Conservation (phyloP, 2,797 vertebrate species). For the Acrossocheilus fasciatus region DNA sequence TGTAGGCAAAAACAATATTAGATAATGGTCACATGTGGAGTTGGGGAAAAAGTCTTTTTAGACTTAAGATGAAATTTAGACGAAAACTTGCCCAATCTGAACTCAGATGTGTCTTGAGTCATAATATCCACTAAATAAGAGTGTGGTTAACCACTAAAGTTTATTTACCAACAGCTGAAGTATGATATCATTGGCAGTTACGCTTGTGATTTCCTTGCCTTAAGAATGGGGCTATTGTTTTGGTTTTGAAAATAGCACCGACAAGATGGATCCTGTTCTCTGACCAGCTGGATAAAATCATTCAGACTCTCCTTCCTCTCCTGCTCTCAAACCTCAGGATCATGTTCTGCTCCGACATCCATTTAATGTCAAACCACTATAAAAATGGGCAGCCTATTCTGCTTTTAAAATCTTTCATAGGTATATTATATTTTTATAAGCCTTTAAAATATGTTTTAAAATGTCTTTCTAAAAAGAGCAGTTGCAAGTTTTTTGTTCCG, state of each 20-base stretch:
- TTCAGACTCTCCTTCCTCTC: slow-evolving; percentile 10
- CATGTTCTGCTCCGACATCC: slow-evolving; percentile 7
- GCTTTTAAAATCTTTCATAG: slow-evolving; percentile 15
- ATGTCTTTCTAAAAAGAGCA: neutral
- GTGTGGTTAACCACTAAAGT: neutral
- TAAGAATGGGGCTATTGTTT: slow-evolving; percentile 43
- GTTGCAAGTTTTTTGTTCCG: slow-evolving; percentile 16
- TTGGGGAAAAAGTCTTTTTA: neutral
- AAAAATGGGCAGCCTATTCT: neutral
- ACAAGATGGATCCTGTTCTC: slow-evolving; percentile 25
- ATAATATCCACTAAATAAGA: neutral
- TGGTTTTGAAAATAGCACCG: slow-evolving; percentile 4
- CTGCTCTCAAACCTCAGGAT: slow-evolving; percentile 27
- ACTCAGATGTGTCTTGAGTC: neutral
- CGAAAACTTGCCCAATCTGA: neutral
- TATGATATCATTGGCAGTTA: slow-evolving; percentile 17
- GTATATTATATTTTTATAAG: slow-evolving; percentile 1
- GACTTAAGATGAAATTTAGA: neutral
- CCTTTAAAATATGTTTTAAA: slow-evolving; percentile 9
- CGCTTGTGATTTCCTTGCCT: slow-evolving; percentile 16
- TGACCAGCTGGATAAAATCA: slow-evolving; percentile 17
- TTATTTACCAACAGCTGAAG: slow-evolving; percentile 25
- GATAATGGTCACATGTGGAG: neutral
- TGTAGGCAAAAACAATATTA: neutral
- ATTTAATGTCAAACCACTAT: slow-evolving; percentile 21